Conservation (phyloP, 1,140 invertebrate species). For the Conus betulinus region DNA sequence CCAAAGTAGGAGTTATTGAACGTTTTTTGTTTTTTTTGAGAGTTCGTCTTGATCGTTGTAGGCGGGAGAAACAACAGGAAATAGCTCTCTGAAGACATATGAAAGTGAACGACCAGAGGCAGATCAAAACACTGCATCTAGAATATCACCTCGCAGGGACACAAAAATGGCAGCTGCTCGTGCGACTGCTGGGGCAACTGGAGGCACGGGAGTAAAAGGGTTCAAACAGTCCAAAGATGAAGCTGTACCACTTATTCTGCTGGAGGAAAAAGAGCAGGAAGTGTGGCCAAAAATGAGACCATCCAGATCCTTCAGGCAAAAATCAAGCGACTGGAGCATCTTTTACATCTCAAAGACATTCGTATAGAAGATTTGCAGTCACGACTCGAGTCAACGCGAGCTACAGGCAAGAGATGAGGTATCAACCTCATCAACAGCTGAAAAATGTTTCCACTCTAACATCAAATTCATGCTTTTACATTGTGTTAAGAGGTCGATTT, state of each 20-base stretch:
- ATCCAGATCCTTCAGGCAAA: conserved; percentile 73
- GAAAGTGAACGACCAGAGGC: conserved; percentile 57
- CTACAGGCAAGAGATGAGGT: conserved; percentile 49
- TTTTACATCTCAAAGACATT: conserved; percentile 73
- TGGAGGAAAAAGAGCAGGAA: conserved; percentile 72
- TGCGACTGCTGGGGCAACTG: not conserved
- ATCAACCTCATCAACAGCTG: too few relatives aligned
- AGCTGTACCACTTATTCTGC: conserved; percentile 47
- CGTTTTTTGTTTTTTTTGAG: conserved; percentile 64
- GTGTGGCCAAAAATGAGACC: conserved; percentile 71
- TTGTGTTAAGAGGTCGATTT: too few relatives aligned
- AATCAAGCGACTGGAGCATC: conserved; percentile 70
- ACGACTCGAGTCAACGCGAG: conserved; percentile 51
- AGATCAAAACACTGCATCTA: conserved; percentile 47
- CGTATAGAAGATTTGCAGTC: conserved; percentile 70
- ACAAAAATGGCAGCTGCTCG: not conserved
- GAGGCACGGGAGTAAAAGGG: not conserved
- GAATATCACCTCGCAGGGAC: not conserved
- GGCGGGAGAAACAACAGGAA: conserved; percentile 39
- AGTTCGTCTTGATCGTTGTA: conserved; percentile 57
- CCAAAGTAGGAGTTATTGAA: conserved; percentile 64
- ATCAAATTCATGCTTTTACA: too few relatives aligned
- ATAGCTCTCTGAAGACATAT: conserved; percentile 16
- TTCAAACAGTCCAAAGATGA: conserved; percentile 4
- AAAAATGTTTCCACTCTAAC: too few relatives aligned